A percentile compares a stretch with the other conserved stretches of the same genome.
phyloP scores from a whole-genome alignment of 2,797 vertebrate genomes.

The Xiphorhynchus erythropygius region DNA sequence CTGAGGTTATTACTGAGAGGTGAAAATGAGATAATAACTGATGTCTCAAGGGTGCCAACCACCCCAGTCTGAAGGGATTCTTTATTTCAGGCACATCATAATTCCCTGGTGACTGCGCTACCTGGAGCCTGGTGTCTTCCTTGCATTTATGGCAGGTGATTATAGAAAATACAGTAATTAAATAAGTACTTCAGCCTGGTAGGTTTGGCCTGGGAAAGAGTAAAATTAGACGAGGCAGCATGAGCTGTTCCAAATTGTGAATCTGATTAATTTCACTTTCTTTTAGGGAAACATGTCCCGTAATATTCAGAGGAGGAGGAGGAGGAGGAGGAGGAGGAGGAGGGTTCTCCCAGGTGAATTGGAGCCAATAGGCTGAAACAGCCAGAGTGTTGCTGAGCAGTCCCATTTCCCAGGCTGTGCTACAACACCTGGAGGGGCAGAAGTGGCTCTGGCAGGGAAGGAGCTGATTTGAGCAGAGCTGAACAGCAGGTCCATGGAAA shows the following conservation, averaged over 20 bases:
- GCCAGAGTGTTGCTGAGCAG: fast-evolving
- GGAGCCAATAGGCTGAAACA: neutral
- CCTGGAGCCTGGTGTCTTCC: neutral
- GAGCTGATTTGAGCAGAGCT: neutral
- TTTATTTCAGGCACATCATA: neutral
- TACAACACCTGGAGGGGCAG: no score
- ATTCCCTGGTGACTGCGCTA: neutral
- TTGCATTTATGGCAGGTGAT: neutral
- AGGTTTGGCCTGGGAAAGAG: slow-evolving; percentile 39
- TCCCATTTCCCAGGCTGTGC: fast-evolving
- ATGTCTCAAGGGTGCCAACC: slow-evolving; percentile 16
- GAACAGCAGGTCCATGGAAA: neutral
- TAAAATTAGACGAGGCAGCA: slow-evolving; percentile 1
- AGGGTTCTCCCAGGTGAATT: neutral
- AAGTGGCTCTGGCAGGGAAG: neutral
- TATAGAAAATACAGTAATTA: slow-evolving; percentile 38
- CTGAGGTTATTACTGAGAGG: neutral
- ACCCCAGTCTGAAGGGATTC: neutral
- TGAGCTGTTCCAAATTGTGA: slow-evolving; percentile 2
- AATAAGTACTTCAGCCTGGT: neutral
- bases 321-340: neutral
- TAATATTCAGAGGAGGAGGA: neutral
- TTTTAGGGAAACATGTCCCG: neutral
- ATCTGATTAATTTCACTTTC: slow-evolving; percentile 46
- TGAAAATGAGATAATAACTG: neutral